Conservation (phyloP, 2,797 vertebrate genomes). For the Catostomus latipinnis region DNA sequence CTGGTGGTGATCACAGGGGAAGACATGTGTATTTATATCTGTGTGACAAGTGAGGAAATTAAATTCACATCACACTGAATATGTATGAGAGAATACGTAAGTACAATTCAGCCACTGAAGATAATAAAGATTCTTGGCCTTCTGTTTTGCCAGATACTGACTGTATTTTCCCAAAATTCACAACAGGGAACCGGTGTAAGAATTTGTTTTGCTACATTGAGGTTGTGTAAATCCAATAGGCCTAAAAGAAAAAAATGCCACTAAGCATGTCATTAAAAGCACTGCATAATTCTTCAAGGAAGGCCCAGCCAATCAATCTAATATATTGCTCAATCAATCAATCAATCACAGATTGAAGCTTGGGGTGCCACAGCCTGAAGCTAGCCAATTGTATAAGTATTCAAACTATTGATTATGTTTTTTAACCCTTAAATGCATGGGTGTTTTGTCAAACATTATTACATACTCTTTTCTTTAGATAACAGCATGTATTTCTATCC, state of each 20-base stretch:
- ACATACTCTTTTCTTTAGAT: no score
- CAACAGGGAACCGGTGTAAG: no score
- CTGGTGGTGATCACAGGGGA: neutral
- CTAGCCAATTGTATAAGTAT: slow-evolving; percentile 42
- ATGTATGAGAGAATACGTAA: neutral
- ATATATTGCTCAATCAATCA: slow-evolving; percentile 63
- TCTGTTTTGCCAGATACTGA: neutral
- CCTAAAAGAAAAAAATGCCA: neutral
- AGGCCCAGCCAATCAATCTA: slow-evolving; percentile 57
- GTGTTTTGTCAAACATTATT: no score
- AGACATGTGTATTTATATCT: neutral
- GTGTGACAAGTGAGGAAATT: slow-evolving; percentile 9
- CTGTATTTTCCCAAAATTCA: no score
- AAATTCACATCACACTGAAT: neutral
- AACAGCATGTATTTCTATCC: no score
- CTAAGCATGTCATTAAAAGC: slow-evolving; percentile 24
- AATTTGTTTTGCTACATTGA: neutral
- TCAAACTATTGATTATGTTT: slow-evolving; percentile 38
- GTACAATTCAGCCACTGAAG: neutral
- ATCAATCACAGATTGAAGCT: slow-evolving; percentile 54
- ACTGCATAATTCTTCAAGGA: slow-evolving; percentile 41
- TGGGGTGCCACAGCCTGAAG: slow-evolving; percentile 18
- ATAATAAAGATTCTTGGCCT: neutral
- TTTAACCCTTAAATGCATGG: no score
- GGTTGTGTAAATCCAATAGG: neutral